Evolutionary conservation across 2,888 invertebrate species (phyloP), one percentile per base, ranked within the genome.

Genomic region (Erebia ligea): DNA sequence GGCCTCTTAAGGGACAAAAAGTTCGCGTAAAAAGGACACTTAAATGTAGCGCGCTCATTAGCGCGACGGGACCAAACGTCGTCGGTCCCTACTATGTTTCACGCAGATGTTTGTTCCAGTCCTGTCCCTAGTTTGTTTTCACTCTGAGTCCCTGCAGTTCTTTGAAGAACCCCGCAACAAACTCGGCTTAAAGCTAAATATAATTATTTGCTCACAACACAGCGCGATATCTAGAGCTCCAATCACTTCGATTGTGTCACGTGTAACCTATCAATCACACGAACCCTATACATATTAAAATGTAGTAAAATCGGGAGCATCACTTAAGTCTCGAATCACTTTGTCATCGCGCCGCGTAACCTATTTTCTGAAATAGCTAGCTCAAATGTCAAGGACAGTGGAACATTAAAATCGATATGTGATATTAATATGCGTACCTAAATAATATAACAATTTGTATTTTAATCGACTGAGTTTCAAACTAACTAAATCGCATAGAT

Each of bases 221-320:
- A 54, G 17, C 17, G 2, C 64, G 13, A 25, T 48, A 58, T 58
- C 34, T 57, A 5, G 25, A 58, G 48, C n/a, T 54, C 17, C 8
- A 25, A 52, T 21, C 25, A 15, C 45, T 42, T 64, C 59, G 57
- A 59, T 48, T 58, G 48, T 42, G 59, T 64, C 74, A 72, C 74
- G 74, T 69, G 58, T 21, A 56, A 45, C 65, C n/a, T 66, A 74
- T 74, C 74, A 67, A 63, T 75, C 75, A 73, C 58, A 15, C 67
- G 10, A 67, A 64, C 25, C 40, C 42, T 59, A 68, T 64, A 59
- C 59, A 71, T 57, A 71, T 64, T 65, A 61, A 68, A 68, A 25
- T 67, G 48, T 67, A 58, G 45, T 67, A 10, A 67, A 21, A 58
- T 57, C 58, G 54, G 57, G 48, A 42, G 67, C 56, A 62, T 42